Evolutionary conservation across 2,113 vertebrate species (phyloP).

Genomic region (Anthoscopus minutus): DNA sequence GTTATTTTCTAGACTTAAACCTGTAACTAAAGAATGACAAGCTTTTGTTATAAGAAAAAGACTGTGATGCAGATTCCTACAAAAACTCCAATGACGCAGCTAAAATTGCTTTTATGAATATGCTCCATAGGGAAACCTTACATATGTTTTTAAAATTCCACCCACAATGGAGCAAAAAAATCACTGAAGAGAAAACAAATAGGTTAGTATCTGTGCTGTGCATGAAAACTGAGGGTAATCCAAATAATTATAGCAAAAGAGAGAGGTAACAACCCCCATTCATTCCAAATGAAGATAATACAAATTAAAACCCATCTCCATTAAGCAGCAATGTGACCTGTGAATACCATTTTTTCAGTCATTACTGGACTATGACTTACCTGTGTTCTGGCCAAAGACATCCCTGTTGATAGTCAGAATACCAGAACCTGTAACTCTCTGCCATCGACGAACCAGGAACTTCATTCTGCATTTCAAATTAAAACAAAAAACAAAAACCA

Average conservation of each 20-base stretch:
- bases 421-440: conserved; percentile 78
- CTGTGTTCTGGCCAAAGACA: conserved; percentile 75
- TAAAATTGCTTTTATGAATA: background rate
- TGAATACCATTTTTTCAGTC: background rate
- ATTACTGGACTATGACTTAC: conserved; percentile 45
- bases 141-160: background rate
- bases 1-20: background rate
- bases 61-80: background rate
- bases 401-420: conserved; percentile 74
- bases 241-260: background rate
- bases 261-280: background rate
- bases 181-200: background rate
- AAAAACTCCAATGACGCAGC: accelerated
- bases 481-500: background rate
- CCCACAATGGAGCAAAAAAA: background rate
- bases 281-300: background rate
- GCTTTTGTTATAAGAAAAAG: background rate
- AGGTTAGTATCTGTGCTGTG: background rate
- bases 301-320: background rate
- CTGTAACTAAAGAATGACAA: background rate
- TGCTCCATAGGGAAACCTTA: background rate
- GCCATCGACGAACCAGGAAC: conserved; percentile 92
- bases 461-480: conserved; percentile 82
- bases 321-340: background rate
- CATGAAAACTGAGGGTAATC: background rate